Base-by-base conservation (phyloP, 2,888 invertebrate genomes). In the Plebejus melissa region DNA sequence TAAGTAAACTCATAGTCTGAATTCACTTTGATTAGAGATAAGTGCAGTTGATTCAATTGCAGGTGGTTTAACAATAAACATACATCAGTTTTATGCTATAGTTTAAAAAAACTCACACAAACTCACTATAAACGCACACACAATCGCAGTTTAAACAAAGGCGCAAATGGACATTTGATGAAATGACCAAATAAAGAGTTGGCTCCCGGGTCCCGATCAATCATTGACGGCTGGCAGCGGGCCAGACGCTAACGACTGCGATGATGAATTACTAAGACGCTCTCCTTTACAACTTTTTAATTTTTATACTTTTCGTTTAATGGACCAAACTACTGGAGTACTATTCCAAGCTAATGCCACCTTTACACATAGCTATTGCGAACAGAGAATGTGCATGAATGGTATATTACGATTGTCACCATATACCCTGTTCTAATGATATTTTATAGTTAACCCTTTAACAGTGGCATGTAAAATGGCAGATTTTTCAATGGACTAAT, bases 1-100 rank as follows among this genome's bases (percentile, higher is more conserved):
- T 96, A 88, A 90, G 92, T 84, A 54, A 16, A 54, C 54, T 32
- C 0, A 32, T 32, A 2, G 32, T 2, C 32, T 32, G 32, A 32
- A 32, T 32, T 32, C 32, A 32, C 32, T 32, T 32, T 32, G 2
- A 32, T 32, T 2, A 32, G 32, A 2, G 32, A 32, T 32, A 32
- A 32, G 32, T 32, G 32, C 32, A 32, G 32, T 1, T 32, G 32
- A 32, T 32, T 22, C 22, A 22, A 22, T 22, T 22, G 22, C 22
- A 22, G 0, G 22, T 22, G 22, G 22, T 22, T 22, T 22, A 22
- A 22, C 22, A 22, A 22, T 22, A 22, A 22, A 22, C 11, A 11
- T 4, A 41, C 41, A 41, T 41, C 7, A 11, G 2, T 2, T 46
- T 46, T 2, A 46, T 11, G 9, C 9, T 9, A 46, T 9, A 9